Percentiles rank a stretch among this genome's conserved stretches.
phyloP scores from a whole-genome alignment of 2,888 invertebrate genomes.

The Cordylochernes scorpioides region DNA sequence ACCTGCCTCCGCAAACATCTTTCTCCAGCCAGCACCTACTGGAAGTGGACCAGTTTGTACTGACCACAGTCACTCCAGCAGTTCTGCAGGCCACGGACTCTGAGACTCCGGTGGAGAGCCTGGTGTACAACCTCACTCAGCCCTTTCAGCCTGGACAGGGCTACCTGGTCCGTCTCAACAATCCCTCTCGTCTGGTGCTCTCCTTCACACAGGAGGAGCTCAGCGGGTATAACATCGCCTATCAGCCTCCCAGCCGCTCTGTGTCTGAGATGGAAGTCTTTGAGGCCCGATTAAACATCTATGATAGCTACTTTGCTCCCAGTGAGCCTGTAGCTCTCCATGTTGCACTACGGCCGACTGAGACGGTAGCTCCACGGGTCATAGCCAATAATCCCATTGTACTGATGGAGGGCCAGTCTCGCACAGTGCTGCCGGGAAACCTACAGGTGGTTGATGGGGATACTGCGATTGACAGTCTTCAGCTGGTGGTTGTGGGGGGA shows the following conservation, averaged over 20 bases:
- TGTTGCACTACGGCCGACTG: slow-evolving; percentile 20
- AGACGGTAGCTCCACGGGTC: slow-evolving; percentile 19
- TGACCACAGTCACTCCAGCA: slow-evolving; percentile 20
- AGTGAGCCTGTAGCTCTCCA: slow-evolving; percentile 20
- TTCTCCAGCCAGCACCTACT: slow-evolving; percentile 20
- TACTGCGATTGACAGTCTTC: slow-evolving; percentile 18
- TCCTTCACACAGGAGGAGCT: slow-evolving; percentile 21
- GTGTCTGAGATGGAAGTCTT: slow-evolving; percentile 18
- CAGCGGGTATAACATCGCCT: slow-evolving; percentile 20
- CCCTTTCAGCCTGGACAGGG: slow-evolving; percentile 17
- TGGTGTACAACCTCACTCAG: slow-evolving; percentile 20
- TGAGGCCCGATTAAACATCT: slow-evolving; percentile 19
- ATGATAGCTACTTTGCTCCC: slow-evolving; percentile 19
- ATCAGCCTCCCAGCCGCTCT: slow-evolving; percentile 18
- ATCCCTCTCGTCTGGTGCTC: slow-evolving; percentile 18
- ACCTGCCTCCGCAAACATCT: slow-evolving; percentile 20
- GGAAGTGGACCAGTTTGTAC: slow-evolving; percentile 21
- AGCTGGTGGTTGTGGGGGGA: slow-evolving; percentile 19
- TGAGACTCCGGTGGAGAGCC: slow-evolving; percentile 19
- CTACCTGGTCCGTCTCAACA: slow-evolving; percentile 18
- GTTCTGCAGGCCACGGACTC: slow-evolving; percentile 21
- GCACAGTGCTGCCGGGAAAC: slow-evolving; percentile 17
- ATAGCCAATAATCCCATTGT: slow-evolving; percentile 19
- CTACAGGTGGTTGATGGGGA: slow-evolving; percentile 20
- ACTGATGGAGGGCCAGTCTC: slow-evolving; percentile 20